Evolutionary conservation across 2,888 invertebrate genomes (phyloP).

Genomic region (Fragum fragum): DNA sequence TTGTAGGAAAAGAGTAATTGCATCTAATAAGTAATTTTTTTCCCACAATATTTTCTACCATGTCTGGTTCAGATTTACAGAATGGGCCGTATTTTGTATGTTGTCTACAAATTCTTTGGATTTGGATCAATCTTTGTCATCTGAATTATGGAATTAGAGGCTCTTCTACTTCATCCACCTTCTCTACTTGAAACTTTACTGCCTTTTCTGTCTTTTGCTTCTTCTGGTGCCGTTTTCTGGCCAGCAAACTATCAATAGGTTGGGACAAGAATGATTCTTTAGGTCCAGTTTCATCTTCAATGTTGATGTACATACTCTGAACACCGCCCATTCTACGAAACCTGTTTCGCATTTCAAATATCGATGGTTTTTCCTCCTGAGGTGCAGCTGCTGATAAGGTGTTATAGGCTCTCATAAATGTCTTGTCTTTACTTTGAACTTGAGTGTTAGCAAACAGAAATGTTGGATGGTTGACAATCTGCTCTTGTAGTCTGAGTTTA

Average conservation of each 20-base stretch:
- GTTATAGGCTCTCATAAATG: constrained; percentile 22
- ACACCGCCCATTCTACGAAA: constrained; percentile 30
- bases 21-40: neutral
- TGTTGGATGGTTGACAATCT: constrained; percentile 9
- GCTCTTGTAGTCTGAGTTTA: constrained; percentile 10
- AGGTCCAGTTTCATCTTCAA: neutral
- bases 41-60: constrained; percentile 14
- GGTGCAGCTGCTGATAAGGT: constrained; percentile 11
- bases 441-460: neutral
- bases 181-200: constrained; percentile 15
- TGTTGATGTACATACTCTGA: constrained; percentile 15
- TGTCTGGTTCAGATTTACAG: neutral
- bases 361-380: neutral
- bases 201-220: constrained; percentile 13
- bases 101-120: neutral
- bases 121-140: neutral
- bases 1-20: constrained; percentile 3
- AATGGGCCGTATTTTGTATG: neutral
- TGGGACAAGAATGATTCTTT: neutral
- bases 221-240: neutral
- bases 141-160: neutral
- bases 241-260: constrained; percentile 1
- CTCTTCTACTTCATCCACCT: constrained; percentile 21
- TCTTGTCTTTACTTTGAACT: constrained; percentile 1
- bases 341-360: constrained; percentile 27